phyloP scores from a whole-genome alignment of 2,113 vertebrate species.

The Brachyhypopomus gauderio region DNA sequence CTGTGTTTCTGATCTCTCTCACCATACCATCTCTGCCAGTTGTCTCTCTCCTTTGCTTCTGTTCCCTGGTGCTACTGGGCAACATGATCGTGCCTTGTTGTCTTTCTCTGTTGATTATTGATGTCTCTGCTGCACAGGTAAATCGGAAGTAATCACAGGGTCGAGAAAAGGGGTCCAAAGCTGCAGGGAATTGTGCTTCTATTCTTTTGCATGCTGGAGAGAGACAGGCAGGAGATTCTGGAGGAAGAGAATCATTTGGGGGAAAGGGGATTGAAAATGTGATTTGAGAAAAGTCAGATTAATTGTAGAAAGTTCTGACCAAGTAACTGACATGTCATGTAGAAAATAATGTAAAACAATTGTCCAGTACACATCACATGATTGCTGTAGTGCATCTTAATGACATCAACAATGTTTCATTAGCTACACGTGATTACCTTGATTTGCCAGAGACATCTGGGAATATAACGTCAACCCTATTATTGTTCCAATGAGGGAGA shows the following conservation, averaged over 20 bases:
- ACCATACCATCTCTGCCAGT: slow-evolving; percentile 20
- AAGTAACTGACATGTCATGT: neutral
- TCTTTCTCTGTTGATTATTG: slow-evolving; percentile 43
- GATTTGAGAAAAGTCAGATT: neutral
- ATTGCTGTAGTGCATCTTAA: neutral
- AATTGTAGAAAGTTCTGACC: neutral
- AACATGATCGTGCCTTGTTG: slow-evolving; percentile 48
- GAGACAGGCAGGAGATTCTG: slow-evolving; percentile 65
- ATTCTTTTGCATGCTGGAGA: slow-evolving; percentile 67
- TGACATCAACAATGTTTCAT: neutral
- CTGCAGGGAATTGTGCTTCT: slow-evolving; percentile 63
- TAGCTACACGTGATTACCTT: slow-evolving; percentile 13
- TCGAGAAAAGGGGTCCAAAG: slow-evolving; percentile 72
- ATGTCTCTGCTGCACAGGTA: slow-evolving; percentile 66
- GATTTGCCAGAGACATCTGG: neutral
- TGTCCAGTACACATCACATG: neutral
- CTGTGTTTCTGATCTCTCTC: slow-evolving; percentile 18
- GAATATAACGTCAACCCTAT: slow-evolving; percentile 59
- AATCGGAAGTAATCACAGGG: slow-evolving; percentile 78
- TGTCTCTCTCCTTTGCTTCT: neutral
- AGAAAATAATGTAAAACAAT: neutral
- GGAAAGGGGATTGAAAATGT: slow-evolving; percentile 15
- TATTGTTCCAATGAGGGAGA: slow-evolving; percentile 51
- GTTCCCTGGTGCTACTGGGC: slow-evolving; percentile 44
- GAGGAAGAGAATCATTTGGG: slow-evolving; percentile 27